Base-by-base conservation (phyloP, 2,888 invertebrate genomes). In the Drosophila picticornis region DNA sequence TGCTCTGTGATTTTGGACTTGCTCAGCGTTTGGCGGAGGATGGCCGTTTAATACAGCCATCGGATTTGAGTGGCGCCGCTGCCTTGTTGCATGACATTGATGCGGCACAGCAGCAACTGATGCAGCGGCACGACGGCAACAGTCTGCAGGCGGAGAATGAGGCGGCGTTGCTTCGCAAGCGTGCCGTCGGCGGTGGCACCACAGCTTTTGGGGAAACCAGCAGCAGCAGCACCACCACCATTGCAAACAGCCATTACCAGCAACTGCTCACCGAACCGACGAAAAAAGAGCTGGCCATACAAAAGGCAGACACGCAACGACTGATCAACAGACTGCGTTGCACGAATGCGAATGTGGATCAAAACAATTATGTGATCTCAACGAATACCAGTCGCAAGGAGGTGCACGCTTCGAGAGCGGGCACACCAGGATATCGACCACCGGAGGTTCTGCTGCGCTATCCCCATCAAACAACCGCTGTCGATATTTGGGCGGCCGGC, bases 401-500 rank as follows among this genome's bases (percentile, higher is more conserved):
- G 50, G 95, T 96, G 82, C 94, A 95, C 64, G 97, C 97, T 27
- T 95, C 97, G 2, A 94, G 98, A 85, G 98, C 98, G 65, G 98
- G 98, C 77, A 98, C 98, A 48, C 97, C 97, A 57, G 98, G 98
- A 22, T 98, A 97, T 93, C 94, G 98, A 32, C 97, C 98, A 63
- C 98, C 98, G 0, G 98, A 97, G 94, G 97, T 97, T 80, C 93
- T 97, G 77, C 94, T 98, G 46, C 97, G 97, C 92, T 95, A 95
- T 92, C 94, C 95, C 7, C 94, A 95, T 60, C 98, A 98, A 94
- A 96, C 96, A 38, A 96, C 97, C 84, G 97, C 96, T 72, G 96
- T 98, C 78, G 98, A 98, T 94, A 94, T 97, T 88, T 98, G 98
- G 98, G 97, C 98, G 60, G 95, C 95, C 50, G 98, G 98, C 62